Evolutionary conservation across 2,113 vertebrate genomes (phyloP).

Genomic region (Passer montanus): DNA sequence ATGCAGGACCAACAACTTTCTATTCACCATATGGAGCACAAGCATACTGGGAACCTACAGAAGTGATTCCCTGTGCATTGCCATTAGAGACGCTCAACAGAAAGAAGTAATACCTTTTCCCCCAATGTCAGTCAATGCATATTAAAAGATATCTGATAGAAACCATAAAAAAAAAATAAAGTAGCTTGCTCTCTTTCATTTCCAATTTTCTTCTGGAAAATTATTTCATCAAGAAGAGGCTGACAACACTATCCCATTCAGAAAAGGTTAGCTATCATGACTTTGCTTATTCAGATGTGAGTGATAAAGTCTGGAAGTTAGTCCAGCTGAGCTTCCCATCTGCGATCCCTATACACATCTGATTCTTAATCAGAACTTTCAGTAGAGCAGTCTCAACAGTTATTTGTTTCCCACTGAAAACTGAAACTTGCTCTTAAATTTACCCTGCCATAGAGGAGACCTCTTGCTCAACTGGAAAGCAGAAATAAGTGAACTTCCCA

Average conservation of each 20-base stretch:
- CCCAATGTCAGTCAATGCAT: not conserved
- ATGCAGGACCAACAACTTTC: slow-evolving; percentile 47
- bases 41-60: not conserved
- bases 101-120: not conserved
- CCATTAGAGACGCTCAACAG: slow-evolving; percentile 1
- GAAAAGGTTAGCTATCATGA: slow-evolving; percentile 14
- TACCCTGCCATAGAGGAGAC: slow-evolving; percentile 82
- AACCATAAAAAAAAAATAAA: not conserved
- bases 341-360: not conserved
- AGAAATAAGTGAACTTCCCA: slow-evolving; percentile 80
- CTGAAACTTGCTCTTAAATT: slow-evolving; percentile 81
- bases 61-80: slow-evolving; percentile 10
- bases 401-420: slow-evolving; percentile 73
- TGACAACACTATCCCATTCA: not conserved
- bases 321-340: slow-evolving; percentile 40
- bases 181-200: not conserved
- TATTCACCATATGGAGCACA: slow-evolving; percentile 9
- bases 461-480: slow-evolving; percentile 81
- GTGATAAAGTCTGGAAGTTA: slow-evolving; percentile 44
- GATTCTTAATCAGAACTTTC: slow-evolving; percentile 28
- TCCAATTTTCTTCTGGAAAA: slow-evolving; percentile 36
- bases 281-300: slow-evolving; percentile 19
- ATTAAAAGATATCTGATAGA: slow-evolving; percentile 16
- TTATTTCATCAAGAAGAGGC: slow-evolving; percentile 10
- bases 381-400: slow-evolving; percentile 45